phyloP scores from a whole-genome alignment of 2,888 invertebrate species.

The Acanthosepion pharaonis region DNA sequence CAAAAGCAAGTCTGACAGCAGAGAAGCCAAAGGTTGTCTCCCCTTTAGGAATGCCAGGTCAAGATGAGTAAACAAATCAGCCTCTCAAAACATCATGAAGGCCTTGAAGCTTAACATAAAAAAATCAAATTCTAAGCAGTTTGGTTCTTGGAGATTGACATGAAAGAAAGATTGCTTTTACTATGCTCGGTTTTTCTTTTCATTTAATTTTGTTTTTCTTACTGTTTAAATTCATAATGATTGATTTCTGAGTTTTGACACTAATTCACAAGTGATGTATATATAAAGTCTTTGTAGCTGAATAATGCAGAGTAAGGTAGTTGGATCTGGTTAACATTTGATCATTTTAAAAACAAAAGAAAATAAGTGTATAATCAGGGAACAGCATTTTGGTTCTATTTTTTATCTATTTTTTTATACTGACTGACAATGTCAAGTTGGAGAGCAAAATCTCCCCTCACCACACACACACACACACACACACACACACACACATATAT shows the following conservation, averaged over 20 bases:
- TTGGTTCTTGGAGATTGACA: neutral
- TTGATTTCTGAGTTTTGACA: neutral
- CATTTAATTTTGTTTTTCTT: neutral
- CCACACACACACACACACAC: too few relatives aligned
- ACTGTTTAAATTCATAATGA: neutral
- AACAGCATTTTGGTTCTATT: neutral
- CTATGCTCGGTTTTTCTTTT: neutral
- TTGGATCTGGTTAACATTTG: neutral
- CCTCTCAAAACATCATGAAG: neutral
- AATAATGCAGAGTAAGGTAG: neutral
- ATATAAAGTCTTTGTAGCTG: neutral
- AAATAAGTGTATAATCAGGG: neutral
- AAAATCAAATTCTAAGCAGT: neutral
- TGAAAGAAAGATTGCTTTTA: neutral
- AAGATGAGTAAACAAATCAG: neutral
- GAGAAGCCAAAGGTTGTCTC: constrained; percentile 11
- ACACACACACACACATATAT: too few relatives aligned
- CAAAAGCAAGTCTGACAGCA: constrained; percentile 18
- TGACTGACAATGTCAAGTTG: too few relatives aligned
- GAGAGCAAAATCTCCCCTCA: too few relatives aligned
- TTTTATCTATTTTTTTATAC: neutral
- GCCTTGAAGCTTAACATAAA: constrained; percentile 20
- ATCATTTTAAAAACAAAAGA: neutral
- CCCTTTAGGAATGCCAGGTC: neutral
- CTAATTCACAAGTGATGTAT: neutral